Percentiles rank a stretch among this genome's conserved stretches.
Conservation (phyloP, 2,888 invertebrate genomes). For the Torymus texanus region DNA sequence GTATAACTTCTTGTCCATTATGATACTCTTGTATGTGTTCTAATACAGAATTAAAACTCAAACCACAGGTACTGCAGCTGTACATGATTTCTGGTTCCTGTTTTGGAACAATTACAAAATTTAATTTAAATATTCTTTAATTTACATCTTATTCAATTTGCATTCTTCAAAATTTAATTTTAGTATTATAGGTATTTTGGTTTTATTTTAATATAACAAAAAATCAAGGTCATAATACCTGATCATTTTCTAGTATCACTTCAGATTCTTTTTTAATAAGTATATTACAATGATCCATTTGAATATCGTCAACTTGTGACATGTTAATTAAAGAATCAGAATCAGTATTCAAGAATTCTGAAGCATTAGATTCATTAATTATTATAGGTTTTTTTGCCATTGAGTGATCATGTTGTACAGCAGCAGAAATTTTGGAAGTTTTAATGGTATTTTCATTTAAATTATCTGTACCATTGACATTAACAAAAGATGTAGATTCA, state of each 20-base stretch:
- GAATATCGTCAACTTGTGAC: conserved; percentile 63
- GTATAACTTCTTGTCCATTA: conserved; percentile 81
- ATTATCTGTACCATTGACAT: conserved; percentile 13
- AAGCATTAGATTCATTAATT: conserved; percentile 62
- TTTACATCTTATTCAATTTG: too few relatives aligned
- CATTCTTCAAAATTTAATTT: too few relatives aligned
- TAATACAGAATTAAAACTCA: conserved; percentile 80
- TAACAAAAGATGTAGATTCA: conserved; percentile 43
- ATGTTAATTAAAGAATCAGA: conserved; percentile 63
- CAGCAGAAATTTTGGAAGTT: conserved; percentile 21
- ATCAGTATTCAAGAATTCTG: conserved; percentile 62
- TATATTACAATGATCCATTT: conserved; percentile 63
- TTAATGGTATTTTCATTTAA: conserved; percentile 24
- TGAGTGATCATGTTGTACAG: background rate
- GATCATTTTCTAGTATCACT: conserved; percentile 31
- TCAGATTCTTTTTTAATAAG: conserved; percentile 66
- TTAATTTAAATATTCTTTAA: too few relatives aligned
- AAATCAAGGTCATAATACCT: background rate
- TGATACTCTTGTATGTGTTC: conserved; percentile 82
- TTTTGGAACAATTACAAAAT: conserved; percentile 43
- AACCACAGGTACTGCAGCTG: conserved; percentile 81
- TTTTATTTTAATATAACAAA: background rate
- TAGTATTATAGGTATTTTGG: too few relatives aligned
- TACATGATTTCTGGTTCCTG: conserved; percentile 76
- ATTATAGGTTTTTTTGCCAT: conserved; percentile 60